Base-by-base conservation (phyloP, 2,797 vertebrate genomes). In the Acanthurus leucopareius region DNA sequence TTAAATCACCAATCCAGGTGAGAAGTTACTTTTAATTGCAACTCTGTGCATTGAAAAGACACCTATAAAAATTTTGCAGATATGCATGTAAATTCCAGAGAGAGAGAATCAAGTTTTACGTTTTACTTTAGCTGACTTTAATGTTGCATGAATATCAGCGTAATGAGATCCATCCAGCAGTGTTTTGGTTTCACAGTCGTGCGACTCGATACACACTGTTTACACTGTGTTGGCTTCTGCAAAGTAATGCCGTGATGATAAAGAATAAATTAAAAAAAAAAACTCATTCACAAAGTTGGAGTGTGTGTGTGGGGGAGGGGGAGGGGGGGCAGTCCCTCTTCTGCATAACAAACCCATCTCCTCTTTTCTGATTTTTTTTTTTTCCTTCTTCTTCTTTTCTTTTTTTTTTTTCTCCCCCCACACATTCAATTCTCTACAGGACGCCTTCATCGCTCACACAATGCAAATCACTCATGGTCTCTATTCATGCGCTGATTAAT, bases 401-500 rank as follows among this genome's bases (percentile, higher is more conserved):
- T 25, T 25, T 25, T 25, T 25, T 25, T 3, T 3, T 25, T 3
- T 3, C 25, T 3, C 25, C 25, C 25, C 85, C 45, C n/a, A 16
- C 17, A 86, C 89, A 93, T 91, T 94, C 89, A 92, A 84, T 93
- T 63, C 94, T 93, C 95, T 91, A 94, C 91, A 93, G 94, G 94
- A 93, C 86, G 93, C 94, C 96, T 89, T 94, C 93, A 78, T 91
- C 90, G 93, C 93, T 92, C 61, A 85, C 95, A 97, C 97, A 97
- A 97, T 96, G 96, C 95, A 96, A 95, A 97, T 95, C 93, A 96
- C 95, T 94, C 93, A 84, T 75, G 91, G 94, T 91, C 88, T 87
- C 96, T 89, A 97, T 98, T 97, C 96, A 97, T 86, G 89, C 85
- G 22, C 89, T 96, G 95, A 98, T 98, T 97, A 98, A 97, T 93